Evolutionary conservation across 2,888 invertebrate genomes (phyloP).

Genomic region (Sisyra terminalis): DNA sequence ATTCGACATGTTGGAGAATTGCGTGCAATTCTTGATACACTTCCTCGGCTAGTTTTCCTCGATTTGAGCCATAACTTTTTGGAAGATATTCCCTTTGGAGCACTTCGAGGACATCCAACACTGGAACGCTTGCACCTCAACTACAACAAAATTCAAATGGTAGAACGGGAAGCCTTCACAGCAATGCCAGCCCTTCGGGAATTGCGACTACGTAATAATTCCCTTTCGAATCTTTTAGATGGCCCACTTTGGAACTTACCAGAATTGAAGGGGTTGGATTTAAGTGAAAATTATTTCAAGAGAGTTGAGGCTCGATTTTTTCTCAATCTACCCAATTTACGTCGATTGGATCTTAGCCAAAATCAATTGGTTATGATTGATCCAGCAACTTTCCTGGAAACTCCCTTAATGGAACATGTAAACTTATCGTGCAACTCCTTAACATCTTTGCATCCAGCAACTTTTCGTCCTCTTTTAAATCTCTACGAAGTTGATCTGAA

Average conservation of each 20-base stretch:
- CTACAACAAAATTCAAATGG: conserved; percentile 54
- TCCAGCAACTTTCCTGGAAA: conserved; percentile 53
- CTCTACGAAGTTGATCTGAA: conserved; percentile 67
- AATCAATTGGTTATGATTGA: conserved; percentile 56
- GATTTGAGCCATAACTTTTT: conserved; percentile 66
- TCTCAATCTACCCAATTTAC: conserved; percentile 54
- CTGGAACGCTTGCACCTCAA: conserved; percentile 68
- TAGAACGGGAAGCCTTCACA: conserved; percentile 65
- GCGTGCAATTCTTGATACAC: conserved; percentile 53
- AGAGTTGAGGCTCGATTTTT: conserved; percentile 54
- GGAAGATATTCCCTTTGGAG: conserved; percentile 60
- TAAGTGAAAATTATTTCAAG: conserved; percentile 58
- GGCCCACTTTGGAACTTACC: conserved; percentile 75
- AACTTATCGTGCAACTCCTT: conserved; percentile 66
- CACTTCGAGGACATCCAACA: conserved; percentile 61
- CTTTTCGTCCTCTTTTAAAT: conserved; percentile 55
- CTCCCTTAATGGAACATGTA: conserved; percentile 56
- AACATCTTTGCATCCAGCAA: conserved; percentile 52
- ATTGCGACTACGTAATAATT: conserved; percentile 68
- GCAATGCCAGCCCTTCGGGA: conserved; percentile 73
- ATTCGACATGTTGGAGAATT: conserved; percentile 60
- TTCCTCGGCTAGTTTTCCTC: conserved; percentile 60
- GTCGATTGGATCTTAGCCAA: conserved; percentile 59
- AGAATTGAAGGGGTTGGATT: conserved; percentile 65
- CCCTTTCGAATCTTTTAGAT: conserved; percentile 52